These are phyloP conservation scores for Odontothrips loti DNA, from an alignment of 2,888 invertebrate species.

Conservation along the genomic window DNA sequence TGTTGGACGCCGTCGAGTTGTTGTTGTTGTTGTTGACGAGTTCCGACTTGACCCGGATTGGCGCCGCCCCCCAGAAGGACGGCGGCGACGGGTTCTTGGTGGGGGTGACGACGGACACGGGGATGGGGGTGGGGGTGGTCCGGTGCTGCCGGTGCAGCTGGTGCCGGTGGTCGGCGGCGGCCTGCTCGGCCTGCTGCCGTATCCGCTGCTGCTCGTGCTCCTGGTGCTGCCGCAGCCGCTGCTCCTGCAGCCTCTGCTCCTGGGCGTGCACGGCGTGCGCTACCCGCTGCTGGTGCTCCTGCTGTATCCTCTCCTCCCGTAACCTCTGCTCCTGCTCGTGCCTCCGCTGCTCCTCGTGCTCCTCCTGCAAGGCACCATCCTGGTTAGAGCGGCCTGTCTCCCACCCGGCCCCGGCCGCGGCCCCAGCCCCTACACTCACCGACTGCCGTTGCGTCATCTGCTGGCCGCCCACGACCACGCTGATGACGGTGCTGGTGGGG, in stretches of 20 bases:
- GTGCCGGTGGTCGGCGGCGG: slow-evolving; percentile 19
- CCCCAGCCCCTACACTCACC: no score
- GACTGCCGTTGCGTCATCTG: slow-evolving; percentile 29
- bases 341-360: slow-evolving; percentile 29
- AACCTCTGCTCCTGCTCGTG: slow-evolving; percentile 1
- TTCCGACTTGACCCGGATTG: slow-evolving; percentile 29
- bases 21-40: slow-evolving; percentile 31
- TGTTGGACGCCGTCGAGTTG: slow-evolving; percentile 28
- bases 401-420: no score
- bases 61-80: slow-evolving; percentile 34
- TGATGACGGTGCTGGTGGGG: slow-evolving; percentile 30
- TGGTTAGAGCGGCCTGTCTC: no score
- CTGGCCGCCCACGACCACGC: slow-evolving; percentile 27
- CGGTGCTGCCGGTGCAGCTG: slow-evolving; percentile 34
- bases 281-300: neutral
- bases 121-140: slow-evolving; percentile 42
- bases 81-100: slow-evolving; percentile 40
- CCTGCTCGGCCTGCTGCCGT: slow-evolving; percentile 23
- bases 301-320: neutral
- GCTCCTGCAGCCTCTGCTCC: neutral
- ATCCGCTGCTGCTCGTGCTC: slow-evolving; percentile 21
- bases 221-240: neutral
- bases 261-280: neutral
- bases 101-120: slow-evolving; percentile 47
- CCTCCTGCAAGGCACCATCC: slow-evolving; percentile 10